Conservation (phyloP, 64 coral and sea anemone genomes). For the Stylophora pistillata region DNA sequence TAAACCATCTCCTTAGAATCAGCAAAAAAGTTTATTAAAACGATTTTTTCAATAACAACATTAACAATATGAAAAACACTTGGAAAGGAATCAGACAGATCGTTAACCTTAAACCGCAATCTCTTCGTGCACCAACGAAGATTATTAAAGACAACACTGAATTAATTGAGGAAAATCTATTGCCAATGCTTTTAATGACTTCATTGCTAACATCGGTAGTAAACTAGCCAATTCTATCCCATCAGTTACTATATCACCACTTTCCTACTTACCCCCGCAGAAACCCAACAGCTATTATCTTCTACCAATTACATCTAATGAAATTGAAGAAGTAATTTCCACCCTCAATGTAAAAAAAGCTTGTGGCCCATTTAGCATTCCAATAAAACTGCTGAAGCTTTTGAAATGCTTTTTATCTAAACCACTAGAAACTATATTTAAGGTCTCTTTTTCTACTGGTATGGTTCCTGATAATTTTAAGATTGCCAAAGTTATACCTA, state of each 20-base stretch:
- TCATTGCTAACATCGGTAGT: neutral
- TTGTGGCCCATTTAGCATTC: neutral
- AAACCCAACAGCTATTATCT: slow-evolving; percentile 1
- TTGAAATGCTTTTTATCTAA: neutral
- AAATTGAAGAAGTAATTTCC: no score
- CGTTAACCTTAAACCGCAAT: neutral
- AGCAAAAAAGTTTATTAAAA: slow-evolving; percentile 22
- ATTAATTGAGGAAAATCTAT: slow-evolving; percentile 8
- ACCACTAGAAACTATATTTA: neutral
- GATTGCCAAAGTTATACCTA: neutral
- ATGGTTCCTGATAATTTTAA: neutral
- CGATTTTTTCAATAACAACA: slow-evolving; percentile 2
- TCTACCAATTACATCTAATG: neutral
- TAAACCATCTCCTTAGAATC: slow-evolving; percentile 19
- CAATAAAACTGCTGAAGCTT: neutral
- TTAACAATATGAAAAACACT: neutral
- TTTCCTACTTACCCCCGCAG: neutral
- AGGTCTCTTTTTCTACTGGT: neutral
- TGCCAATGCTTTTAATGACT: slow-evolving; percentile 22
- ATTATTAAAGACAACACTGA: neutral
- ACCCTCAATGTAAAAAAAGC: neutral
- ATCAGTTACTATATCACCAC: neutral
- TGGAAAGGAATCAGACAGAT: slow-evolving; percentile 4
- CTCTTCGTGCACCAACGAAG: neutral
- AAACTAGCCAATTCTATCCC: slow-evolving; percentile 12